Base-by-base conservation (phyloP, 2,888 invertebrate species). In the Drosophila peninsularis region DNA sequence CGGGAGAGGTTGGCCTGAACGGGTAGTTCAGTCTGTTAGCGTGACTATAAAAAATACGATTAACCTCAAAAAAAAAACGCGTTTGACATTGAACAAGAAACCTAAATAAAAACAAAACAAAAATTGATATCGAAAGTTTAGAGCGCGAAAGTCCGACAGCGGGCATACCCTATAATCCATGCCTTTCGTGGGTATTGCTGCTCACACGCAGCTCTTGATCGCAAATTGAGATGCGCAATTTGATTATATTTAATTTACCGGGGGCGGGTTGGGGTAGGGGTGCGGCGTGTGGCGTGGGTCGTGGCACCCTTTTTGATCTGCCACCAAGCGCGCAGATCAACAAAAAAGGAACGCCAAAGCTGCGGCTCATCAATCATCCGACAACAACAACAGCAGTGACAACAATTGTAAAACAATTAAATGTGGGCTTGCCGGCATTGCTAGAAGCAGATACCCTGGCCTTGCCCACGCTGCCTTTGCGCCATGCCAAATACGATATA, bases 361-460 rank as follows among this genome's bases (percentile, higher is more conserved):
- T 63, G 61, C 32, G 21, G 45, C 42, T 82, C 86, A 80, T 86
- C 84, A 86, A 80, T 80, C 87, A 80, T 69, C 27, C 36, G 11
- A 32, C 50, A 55, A 45, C 30, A 56, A 13, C 30, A 61, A 9
- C 5, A 19, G 14, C 9, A 32, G 47, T 17, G 36, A 47, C 53
- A 62, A 52, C 58, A 72, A 72, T 77, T 72, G 67, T 62, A 61
- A 65, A 62, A 27, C 17, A 30, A 47, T 30, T 47, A 47, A 30
- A 47, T 47, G 17, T 47, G n/a, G 6, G 3, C 21, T 5, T 7
- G 32, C 2, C 24, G 30, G 5, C 47, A 17, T 6, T 47, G 30
- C 17, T 17, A 7, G 21, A 34, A 7, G 32, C 4, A 19, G 3
- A 34, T 34, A 49, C 49, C 21, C 34, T 34, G 19, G 5, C 19